Evolutionary conservation across 2,113 vertebrate species (phyloP), one percentile per base, ranked within the genome.

Genomic region (Centropus unirufus): DNA sequence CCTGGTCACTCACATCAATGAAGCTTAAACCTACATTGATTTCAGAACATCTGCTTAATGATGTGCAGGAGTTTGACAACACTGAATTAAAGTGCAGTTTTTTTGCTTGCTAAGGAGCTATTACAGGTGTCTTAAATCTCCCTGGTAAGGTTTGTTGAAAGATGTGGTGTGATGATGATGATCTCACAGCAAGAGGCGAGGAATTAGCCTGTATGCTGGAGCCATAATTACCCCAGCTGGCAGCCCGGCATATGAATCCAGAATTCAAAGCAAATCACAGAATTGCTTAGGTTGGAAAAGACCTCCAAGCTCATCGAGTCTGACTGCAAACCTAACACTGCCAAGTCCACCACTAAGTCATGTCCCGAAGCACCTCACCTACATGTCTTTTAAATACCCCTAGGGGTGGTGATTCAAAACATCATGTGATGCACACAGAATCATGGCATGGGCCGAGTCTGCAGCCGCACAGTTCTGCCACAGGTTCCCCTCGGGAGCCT

Each of bases 401-500:
- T 20, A 47, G 47, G 20, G 47, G 21, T 8, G 20, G 47, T 21
- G 47, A 47, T 20, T 21, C 19, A 47, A 18, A 47, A 21, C 19
- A 20, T 47, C 47, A 47, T 47, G 21, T 21, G 47, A 21, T 47
- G 47, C 20, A 74, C 44, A 10, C 8, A 29, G 18, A 0, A 0
- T 26, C 49, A 34, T 9, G 32, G 63, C 2, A 14, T 1, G 4
- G 75, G 67, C 57, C 2, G 2, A 42, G 36, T 30, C 69, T 70
- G 70, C 86, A 75, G 36, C 4, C 5, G 26, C 12, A 8, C 0
- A 0, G 27, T 54, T 57, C 49, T 78, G 66, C 66, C 1, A 1
- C 8, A 29, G 49, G 11, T 23, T 15, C 18, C 36, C 18, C 26
- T 39, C 1, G 0, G 55, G 27, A 83, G 11, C 26, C 2, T 47